phyloP scores from a whole-genome alignment of 2,888 invertebrate species.

The Acleris holmiana region DNA sequence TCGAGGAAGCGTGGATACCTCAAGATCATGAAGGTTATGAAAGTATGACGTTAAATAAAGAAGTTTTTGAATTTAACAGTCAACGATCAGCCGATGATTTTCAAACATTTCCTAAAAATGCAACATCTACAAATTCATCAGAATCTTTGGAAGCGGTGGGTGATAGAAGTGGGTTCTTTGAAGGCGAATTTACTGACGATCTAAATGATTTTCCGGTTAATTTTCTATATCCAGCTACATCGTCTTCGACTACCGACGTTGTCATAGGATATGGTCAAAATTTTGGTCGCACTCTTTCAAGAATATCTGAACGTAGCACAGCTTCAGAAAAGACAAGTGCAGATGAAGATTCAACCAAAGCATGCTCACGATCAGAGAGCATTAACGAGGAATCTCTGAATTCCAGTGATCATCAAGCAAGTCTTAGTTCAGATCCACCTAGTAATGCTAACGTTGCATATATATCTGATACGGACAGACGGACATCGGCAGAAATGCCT shows the following conservation, averaged over 20 bases:
- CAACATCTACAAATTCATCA: slow-evolving; percentile 78
- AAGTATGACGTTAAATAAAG: slow-evolving; percentile 77
- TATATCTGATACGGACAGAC: slow-evolving; percentile 90
- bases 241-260: slow-evolving; percentile 87
- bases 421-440: slow-evolving; percentile 93
- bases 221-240: slow-evolving; percentile 89
- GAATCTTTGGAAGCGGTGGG: slow-evolving; percentile 49
- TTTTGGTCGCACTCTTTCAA: slow-evolving; percentile 91
- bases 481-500: slow-evolving; percentile 93
- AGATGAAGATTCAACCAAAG: slow-evolving; percentile 94
- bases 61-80: slow-evolving; percentile 74
- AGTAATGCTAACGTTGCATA: slow-evolving; percentile 89
- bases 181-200: slow-evolving; percentile 90
- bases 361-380: slow-evolving; percentile 92
- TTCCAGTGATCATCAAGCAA: slow-evolving; percentile 93
- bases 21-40: slow-evolving; percentile 89
- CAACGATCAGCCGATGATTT: slow-evolving; percentile 78
- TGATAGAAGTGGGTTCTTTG: slow-evolving; percentile 70
- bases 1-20: slow-evolving; percentile 93
- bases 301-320: slow-evolving; percentile 95
- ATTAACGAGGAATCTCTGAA: slow-evolving; percentile 93
- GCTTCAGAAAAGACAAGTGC: slow-evolving; percentile 95
- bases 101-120: slow-evolving; percentile 79
- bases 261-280: slow-evolving; percentile 89
- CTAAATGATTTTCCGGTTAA: slow-evolving; percentile 90